Evolutionary conservation across 1,140 invertebrate species (phyloP).

Genomic region (Pinna nobilis): DNA sequence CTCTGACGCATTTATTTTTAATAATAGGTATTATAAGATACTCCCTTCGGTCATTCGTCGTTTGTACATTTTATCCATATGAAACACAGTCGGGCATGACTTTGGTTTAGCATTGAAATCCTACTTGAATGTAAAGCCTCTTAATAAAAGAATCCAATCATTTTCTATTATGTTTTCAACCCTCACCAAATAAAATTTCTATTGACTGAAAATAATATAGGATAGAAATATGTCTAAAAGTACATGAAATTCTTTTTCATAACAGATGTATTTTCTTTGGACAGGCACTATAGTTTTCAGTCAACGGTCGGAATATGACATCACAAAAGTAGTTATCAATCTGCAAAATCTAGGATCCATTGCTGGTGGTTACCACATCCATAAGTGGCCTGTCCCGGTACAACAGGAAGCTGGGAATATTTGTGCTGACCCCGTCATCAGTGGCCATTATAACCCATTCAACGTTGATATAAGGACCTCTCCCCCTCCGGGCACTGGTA

Average conservation of each 20-base stretch:
- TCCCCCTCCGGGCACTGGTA: constrained; percentile 76
- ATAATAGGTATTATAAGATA: no score
- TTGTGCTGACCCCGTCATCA: constrained; percentile 87
- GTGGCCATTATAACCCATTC: constrained; percentile 79
- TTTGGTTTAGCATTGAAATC: no score
- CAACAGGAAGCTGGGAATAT: constrained; percentile 82
- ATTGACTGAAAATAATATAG: not conserved
- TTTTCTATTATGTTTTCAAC: constrained; percentile 26
- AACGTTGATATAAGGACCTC: constrained; percentile 60
- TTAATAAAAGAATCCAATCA: constrained; percentile 69
- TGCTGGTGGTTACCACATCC: constrained; percentile 77
- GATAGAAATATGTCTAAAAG: constrained; percentile 39
- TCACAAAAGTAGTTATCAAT: constrained; percentile 87
- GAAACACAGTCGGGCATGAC: no score
- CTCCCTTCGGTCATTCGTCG: no score
- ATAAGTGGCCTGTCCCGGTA: constrained; percentile 75
- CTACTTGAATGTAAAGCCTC: constrained; percentile 57
- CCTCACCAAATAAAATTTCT: constrained; percentile 9
- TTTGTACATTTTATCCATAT: no score
- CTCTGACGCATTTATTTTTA: no score
- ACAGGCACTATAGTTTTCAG: constrained; percentile 82
- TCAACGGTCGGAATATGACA: constrained; percentile 89
- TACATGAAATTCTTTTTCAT: constrained; percentile 76
- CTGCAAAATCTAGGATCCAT: constrained; percentile 78
- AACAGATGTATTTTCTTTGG: not conserved